Conservation (phyloP, 2,888 invertebrate species). For the Panorpa germanica region DNA sequence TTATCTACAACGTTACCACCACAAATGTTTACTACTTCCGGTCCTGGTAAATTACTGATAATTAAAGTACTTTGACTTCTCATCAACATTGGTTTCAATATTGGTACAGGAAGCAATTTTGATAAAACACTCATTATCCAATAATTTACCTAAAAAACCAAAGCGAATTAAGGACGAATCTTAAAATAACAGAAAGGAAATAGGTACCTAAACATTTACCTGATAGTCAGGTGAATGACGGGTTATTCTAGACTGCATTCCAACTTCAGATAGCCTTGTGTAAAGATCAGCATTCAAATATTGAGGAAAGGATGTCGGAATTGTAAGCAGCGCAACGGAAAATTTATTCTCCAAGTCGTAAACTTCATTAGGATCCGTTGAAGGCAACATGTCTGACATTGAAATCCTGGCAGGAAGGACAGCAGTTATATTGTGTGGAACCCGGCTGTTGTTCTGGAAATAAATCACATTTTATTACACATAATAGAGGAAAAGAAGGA, state of each 20-base stretch:
- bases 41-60: conserved; percentile 32
- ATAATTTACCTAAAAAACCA: conserved; percentile 24
- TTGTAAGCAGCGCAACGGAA: conserved; percentile 27
- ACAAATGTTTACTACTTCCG: conserved; percentile 22
- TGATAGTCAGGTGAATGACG: conserved; percentile 24
- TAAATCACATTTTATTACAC: too few relatives aligned
- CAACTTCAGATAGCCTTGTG: conserved; percentile 19
- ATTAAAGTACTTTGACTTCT: conserved; percentile 29
- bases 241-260: conserved; percentile 19
- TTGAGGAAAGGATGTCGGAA: conserved; percentile 22
- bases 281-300: conserved; percentile 7
- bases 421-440: conserved; percentile 17
- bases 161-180: conserved; percentile 1
- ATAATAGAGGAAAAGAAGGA: too few relatives aligned
- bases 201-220: conserved; percentile 23
- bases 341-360: conserved; percentile 23
- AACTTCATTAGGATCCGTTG: conserved; percentile 13
- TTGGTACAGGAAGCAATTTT: conserved; percentile 23
- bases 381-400: conserved; percentile 2
- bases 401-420: conserved; percentile 19
- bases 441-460: conserved; percentile 13
- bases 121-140: conserved; percentile 26
- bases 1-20: conserved; percentile 24
- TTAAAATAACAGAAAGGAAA: conserved; percentile 11
- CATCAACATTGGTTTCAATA: conserved; percentile 22